Percentiles rank a stretch among this genome's conserved stretches.
phyloP scores from a whole-genome alignment of 2,888 invertebrate species.

The Amiota communis region DNA sequence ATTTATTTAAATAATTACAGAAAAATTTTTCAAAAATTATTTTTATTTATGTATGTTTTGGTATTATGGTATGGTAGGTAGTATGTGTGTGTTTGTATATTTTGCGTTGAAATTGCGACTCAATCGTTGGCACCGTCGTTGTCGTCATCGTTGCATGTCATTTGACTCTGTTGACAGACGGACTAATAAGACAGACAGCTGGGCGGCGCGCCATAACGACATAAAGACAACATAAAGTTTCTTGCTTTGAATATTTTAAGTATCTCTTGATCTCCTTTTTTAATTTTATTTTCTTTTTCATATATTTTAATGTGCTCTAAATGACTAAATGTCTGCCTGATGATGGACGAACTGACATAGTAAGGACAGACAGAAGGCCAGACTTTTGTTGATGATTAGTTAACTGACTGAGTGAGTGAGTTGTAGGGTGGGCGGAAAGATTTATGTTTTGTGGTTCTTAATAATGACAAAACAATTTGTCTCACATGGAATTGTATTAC shows the following conservation, averaged over 20 bases:
- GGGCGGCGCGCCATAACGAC: neutral
- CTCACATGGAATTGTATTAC: conserved; percentile 4
- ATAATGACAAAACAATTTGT: conserved; percentile 24
- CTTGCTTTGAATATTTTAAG: neutral
- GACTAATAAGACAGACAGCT: conserved; percentile 20
- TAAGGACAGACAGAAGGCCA: neutral
- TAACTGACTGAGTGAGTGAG: conserved; percentile 10
- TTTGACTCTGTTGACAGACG: neutral
- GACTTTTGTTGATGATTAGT: neutral
- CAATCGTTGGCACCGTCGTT: neutral
- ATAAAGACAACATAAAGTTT: conserved; percentile 10
- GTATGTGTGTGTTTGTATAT: neutral
- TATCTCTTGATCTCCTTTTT: conserved; percentile 22
- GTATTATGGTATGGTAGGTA: neutral
- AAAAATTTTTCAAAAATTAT: conserved; percentile 6
- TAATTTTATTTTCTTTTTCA: neutral
- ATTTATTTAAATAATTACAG: conserved; percentile 13
- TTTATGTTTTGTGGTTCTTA: conserved; percentile 12
- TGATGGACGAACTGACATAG: too few species aligned
- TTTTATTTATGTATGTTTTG: conserved; percentile 13
- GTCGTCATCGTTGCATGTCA: neutral
- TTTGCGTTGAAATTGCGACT: conserved; percentile 1
- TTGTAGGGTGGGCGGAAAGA: neutral
- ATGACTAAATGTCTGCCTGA: conserved; percentile 2
- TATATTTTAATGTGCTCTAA: conserved; percentile 12